Evolutionary conservation across 2,113 vertebrate genomes (phyloP).

Genomic region (Emydura subglobosa): DNA sequence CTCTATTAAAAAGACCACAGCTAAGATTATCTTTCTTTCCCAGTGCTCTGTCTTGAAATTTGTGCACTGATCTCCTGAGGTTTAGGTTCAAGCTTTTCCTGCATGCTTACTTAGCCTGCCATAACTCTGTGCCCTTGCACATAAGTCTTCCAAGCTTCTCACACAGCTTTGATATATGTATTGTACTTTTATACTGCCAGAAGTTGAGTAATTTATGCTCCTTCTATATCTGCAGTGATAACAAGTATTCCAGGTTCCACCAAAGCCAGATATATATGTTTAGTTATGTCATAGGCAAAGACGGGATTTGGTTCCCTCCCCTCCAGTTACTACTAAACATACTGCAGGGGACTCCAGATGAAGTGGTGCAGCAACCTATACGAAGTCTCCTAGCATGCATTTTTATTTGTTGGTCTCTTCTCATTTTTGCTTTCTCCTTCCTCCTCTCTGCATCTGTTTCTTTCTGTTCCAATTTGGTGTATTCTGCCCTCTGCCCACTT

Average conservation of each 20-base stretch:
- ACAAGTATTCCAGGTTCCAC: not conserved
- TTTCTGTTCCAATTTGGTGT: not conserved
- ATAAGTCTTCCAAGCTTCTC: not conserved
- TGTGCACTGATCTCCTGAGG: not conserved
- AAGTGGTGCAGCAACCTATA: not conserved
- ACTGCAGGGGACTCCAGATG: not conserved
- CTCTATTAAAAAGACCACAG: not conserved
- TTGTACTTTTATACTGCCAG: not conserved
- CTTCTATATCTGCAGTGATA: not conserved
- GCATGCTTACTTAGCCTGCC: not conserved
- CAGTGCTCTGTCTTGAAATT: not conserved
- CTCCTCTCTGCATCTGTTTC: not conserved
- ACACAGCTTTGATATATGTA: not conserved
- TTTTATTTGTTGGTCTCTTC: not conserved
- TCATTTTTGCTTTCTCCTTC: not conserved
- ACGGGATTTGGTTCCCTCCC: not conserved
- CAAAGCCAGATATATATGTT: not conserved
- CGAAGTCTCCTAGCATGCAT: not conserved
- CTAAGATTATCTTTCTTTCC: not conserved
- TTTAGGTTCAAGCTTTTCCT: not conserved
- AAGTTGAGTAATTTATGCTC: not conserved
- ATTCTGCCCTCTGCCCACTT: not conserved
- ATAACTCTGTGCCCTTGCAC: not conserved
- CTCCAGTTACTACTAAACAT: not conserved
- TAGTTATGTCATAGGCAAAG: not conserved